A percentile compares a stretch with the other conserved stretches of the same genome.
These are phyloP conservation scores for Unio pictorum DNA, from an alignment of 2,888 invertebrate genomes.

Conservation along the genomic window DNA sequence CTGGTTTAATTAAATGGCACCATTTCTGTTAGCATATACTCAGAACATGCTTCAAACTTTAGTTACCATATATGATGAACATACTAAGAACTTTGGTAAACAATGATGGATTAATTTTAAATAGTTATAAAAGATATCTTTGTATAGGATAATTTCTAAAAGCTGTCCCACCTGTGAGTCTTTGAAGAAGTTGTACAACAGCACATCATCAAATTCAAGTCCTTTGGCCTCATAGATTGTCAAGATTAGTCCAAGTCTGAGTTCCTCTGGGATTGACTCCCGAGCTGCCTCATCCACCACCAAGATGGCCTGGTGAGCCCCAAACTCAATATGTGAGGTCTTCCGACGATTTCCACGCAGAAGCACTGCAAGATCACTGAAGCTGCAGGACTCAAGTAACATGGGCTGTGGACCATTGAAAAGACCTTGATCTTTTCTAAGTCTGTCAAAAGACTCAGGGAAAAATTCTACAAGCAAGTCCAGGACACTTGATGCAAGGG, in stretches of 20 bases:
- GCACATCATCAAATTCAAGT: conserved; percentile 66
- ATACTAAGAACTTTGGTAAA: no score
- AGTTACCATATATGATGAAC: no score
- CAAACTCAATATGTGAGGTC: conserved; percentile 66
- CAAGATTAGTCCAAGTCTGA: conserved; percentile 57
- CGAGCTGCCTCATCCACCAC: conserved; percentile 61
- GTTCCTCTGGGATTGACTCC: conserved; percentile 55
- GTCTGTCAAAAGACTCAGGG: conserved; percentile 63
- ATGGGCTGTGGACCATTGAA: conserved; percentile 62
- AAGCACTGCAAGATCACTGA: conserved; percentile 52
- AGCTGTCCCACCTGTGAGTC: conserved; percentile 56
- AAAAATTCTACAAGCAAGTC: conserved; percentile 62
- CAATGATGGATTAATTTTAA: no score
- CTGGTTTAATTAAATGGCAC: no score
- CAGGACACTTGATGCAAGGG: conserved; percentile 58
- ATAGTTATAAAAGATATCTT: no score
- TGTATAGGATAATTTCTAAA: no score
- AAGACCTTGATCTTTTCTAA: conserved; percentile 62
- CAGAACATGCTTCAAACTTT: no score
- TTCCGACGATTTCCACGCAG: conserved; percentile 55
- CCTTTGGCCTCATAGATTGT: conserved; percentile 67
- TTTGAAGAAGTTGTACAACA: conserved; percentile 67
- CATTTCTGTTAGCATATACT: no score
- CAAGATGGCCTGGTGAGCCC: conserved; percentile 66
- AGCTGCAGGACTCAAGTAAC: conserved; percentile 59